Percentiles rank a stretch among this genome's conserved stretches.
Evolutionary conservation across 2,113 vertebrate species (phyloP).

Genomic region (Heptranchias perlo): DNA sequence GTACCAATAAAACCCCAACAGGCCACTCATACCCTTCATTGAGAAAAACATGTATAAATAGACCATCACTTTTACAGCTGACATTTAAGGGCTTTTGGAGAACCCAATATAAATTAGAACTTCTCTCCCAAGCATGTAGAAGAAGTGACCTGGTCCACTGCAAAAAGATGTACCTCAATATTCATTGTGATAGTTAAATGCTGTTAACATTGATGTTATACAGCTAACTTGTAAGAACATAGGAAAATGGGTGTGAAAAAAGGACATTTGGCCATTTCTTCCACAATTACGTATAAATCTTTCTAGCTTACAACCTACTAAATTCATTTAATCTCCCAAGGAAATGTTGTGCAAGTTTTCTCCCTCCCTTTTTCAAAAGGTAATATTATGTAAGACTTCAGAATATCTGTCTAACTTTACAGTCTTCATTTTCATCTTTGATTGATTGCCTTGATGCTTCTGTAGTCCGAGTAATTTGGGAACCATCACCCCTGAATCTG

Average conservation of each 20-base stretch:
- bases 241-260: not conserved
- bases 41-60: not conserved
- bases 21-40: not conserved
- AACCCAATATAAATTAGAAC: not conserved
- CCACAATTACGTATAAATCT: not conserved
- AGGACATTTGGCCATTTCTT: not conserved
- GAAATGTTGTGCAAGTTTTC: not conserved
- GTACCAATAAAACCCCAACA: not conserved
- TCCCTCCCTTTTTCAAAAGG: too few species aligned
- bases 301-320: not conserved
- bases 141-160: not conserved
- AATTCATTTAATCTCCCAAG: not conserved
- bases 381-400: too few species aligned
- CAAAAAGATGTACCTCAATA: not conserved
- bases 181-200: not conserved
- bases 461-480: not conserved
- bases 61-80: not conserved
- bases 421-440: not conserved
- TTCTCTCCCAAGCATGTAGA: not conserved
- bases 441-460: not conserved
- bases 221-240: not conserved
- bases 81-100: not conserved
- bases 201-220: not conserved
- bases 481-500: not conserved
- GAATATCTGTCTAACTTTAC: not conserved